Conservation (phyloP, 2,888 invertebrate species). For the Lacanobia oleracea region DNA sequence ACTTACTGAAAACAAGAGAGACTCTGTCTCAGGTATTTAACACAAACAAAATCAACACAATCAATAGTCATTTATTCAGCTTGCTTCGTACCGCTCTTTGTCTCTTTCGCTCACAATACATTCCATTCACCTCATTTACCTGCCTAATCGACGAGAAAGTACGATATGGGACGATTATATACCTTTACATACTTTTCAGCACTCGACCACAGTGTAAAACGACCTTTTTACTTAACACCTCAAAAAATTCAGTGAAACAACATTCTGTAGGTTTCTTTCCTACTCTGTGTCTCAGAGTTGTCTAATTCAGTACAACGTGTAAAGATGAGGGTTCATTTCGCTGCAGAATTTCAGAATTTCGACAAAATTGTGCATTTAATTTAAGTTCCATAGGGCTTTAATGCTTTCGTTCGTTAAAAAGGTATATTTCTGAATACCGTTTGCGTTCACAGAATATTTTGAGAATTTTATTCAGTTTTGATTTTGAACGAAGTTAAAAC, state of each 20-base stretch:
- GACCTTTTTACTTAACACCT: not conserved
- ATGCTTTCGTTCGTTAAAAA: constrained; percentile 69
- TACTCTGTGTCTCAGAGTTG: no score
- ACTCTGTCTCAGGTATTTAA: constrained; percentile 3
- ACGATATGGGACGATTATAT: constrained; percentile 80
- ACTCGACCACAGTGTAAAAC: constrained; percentile 59
- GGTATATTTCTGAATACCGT: constrained; percentile 39
- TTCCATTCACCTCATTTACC: constrained; percentile 80
- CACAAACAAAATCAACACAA: constrained; percentile 66
- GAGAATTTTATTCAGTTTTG: not conserved
- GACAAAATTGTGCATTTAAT: no score
- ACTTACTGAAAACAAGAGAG: no score
- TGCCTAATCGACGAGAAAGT: constrained; percentile 79
- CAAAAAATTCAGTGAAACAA: constrained; percentile 23
- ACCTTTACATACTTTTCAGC: constrained; percentile 61
- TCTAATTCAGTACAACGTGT: no score
- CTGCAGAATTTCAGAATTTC: no score
- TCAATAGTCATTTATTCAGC: constrained; percentile 70
- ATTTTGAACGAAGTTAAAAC: not conserved
- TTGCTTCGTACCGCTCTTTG: constrained; percentile 69
- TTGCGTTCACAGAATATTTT: constrained; percentile 1
- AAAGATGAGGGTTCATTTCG: no score
- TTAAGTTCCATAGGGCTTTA: no score
- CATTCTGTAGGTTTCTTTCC: no score
- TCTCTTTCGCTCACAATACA: constrained; percentile 78